Evolutionary conservation across 1,140 invertebrate genomes (phyloP).

Genomic region (Rhysida immarginata): DNA sequence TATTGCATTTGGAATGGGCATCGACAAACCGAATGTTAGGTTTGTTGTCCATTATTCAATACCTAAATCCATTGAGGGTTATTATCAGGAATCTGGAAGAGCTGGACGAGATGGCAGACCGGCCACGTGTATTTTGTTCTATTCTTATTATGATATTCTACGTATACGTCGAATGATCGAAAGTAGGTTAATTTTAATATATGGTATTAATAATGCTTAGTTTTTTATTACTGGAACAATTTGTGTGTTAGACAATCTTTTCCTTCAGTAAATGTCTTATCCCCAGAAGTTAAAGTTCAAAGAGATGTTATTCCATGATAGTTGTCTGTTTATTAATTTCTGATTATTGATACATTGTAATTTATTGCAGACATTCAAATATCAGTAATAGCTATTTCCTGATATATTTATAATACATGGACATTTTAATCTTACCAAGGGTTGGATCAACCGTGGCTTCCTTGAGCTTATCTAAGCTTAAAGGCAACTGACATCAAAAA

Average conservation of each 20-base stretch:
- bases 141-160: slow-evolving; percentile 63
- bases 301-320: no score
- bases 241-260: not conserved
- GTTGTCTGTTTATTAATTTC: no score
- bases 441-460: no score
- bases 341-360: no score
- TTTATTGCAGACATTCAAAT: no score
- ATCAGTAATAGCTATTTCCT: no score
- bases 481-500: no score
- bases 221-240: not conserved
- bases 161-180: slow-evolving; percentile 58
- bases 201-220: not conserved
- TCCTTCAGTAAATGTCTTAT: no score
- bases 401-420: no score
- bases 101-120: slow-evolving; percentile 79
- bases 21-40: slow-evolving; percentile 87
- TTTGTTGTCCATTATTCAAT: slow-evolving; percentile 82
- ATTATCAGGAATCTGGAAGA: slow-evolving; percentile 94
- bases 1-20: slow-evolving; percentile 95
- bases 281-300: no score
- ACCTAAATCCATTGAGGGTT: slow-evolving; percentile 92
- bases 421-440: no score
- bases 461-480: no score
- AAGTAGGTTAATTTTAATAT: slow-evolving; percentile 34
- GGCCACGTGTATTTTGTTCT: slow-evolving; percentile 73